Percentiles rank a stretch among this genome's conserved stretches.
These are phyloP conservation scores for Tupiocoris notatus DNA, from an alignment of 2,888 invertebrate species.

Conservation along the genomic window DNA sequence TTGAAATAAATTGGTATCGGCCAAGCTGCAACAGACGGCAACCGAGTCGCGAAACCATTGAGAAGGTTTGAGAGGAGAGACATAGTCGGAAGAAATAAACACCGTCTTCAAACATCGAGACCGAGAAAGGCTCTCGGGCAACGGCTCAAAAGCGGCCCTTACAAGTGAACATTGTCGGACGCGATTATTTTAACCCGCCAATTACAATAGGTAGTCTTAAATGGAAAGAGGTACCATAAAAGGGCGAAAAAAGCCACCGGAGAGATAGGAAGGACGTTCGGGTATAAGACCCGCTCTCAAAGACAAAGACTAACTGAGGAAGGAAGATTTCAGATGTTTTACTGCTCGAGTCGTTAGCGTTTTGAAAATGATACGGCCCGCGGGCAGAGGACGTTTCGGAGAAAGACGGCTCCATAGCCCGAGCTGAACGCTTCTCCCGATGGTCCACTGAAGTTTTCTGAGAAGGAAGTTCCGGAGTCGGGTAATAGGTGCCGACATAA, in stretches of 20 bases:
- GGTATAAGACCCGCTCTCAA: not conserved
- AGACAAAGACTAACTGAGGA: slow-evolving; percentile 8
- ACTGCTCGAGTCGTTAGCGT: slow-evolving; percentile 37
- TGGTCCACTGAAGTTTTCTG: slow-evolving; percentile 6
- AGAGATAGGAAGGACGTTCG: not conserved
- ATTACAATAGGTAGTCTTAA: slow-evolving; percentile 37
- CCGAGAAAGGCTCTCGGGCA: not conserved
- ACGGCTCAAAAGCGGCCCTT: not conserved
- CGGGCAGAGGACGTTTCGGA: slow-evolving; percentile 23
- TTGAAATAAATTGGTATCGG: not conserved
- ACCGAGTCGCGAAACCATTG: not conserved
- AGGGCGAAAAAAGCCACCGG: not conserved
- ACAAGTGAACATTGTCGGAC: slow-evolving; percentile 31
- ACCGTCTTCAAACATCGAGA: not conserved
- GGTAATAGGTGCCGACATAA: slow-evolving; percentile 39
- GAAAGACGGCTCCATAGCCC: not conserved
- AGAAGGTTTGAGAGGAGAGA: not conserved
- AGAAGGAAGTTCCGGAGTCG: slow-evolving; percentile 23
- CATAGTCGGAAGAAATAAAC: not conserved
- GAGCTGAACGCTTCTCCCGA: not conserved
- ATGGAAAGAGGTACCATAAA: slow-evolving; percentile 40
- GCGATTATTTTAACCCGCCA: slow-evolving; percentile 29
- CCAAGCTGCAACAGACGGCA: too few species aligned
- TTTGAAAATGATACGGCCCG: slow-evolving; percentile 36
- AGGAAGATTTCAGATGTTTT: slow-evolving; percentile 41